Evolutionary conservation across 2,888 invertebrate genomes (phyloP).

Genomic region (Rambutsinella grinnellia): DNA sequence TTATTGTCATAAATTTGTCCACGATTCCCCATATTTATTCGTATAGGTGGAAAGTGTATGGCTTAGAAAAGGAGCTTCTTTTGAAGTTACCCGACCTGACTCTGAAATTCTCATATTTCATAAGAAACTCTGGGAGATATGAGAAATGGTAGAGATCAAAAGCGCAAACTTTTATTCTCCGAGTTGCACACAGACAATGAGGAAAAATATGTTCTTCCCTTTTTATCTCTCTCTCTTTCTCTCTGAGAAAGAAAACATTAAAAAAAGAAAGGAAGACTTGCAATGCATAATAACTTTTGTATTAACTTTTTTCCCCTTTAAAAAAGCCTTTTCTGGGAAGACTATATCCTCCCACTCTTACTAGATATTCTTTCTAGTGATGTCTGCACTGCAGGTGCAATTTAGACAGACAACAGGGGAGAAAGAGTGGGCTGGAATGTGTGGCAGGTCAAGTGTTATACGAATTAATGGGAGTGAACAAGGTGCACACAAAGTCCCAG

Average conservation of each 20-base stretch:
- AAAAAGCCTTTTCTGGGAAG: not conserved
- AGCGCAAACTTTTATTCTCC: no score
- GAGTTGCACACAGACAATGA: no score
- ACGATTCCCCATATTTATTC: no score
- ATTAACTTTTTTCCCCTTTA: not conserved
- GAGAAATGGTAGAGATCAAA: no score
- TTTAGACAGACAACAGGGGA: not conserved
- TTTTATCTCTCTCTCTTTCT: no score
- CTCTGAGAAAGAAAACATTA: not conserved
- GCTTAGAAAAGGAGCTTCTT: no score
- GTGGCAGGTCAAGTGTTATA: conserved; percentile 46
- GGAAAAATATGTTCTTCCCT: not conserved
- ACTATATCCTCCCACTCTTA: not conserved
- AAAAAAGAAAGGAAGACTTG: not conserved
- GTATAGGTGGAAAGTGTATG: no score
- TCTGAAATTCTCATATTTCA: no score
- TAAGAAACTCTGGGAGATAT: no score
- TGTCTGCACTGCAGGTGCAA: conserved; percentile 52
- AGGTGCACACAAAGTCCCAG: not conserved
- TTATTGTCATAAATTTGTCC: no score
- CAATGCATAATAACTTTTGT: not conserved
- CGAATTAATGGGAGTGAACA: no score
- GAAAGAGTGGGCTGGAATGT: not conserved
- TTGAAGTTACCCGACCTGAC: no score
- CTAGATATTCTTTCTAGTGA: conserved; percentile 13